These are phyloP conservation scores for Pygmarrhopalites habei DNA, from an alignment of 1,140 invertebrate species.

Conservation along the genomic window DNA sequence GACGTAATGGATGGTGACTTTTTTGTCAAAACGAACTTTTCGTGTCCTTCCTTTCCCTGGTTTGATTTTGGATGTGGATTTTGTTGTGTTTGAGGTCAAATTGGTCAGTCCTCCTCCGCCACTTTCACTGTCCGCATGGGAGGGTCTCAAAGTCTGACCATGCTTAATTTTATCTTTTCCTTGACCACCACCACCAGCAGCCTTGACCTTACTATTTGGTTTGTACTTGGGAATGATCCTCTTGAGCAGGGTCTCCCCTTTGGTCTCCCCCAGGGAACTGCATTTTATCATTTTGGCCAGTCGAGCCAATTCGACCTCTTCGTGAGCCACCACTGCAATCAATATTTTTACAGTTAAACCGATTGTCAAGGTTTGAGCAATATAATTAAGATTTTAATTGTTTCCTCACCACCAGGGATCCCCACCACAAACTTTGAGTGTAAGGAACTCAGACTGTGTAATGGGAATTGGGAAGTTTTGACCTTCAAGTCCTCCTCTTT, in stretches of 20 bases:
- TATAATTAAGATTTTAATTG: background rate
- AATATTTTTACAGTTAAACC: background rate
- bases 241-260: background rate
- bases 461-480: background rate
- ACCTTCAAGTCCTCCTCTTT: no score
- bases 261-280: background rate
- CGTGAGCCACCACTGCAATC: background rate
- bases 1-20: slow-evolving; percentile 12
- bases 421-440: background rate
- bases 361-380: background rate
- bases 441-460: background rate
- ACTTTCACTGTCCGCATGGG: background rate
- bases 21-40: slow-evolving; percentile 14
- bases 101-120: no score
- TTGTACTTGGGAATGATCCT: slow-evolving; percentile 9
- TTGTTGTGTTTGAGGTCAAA: background rate
- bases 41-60: background rate
- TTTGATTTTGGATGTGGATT: background rate
- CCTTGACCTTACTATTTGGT: slow-evolving; percentile 8
- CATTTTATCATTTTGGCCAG: background rate
- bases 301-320: background rate
- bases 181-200: background rate
- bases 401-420: background rate
- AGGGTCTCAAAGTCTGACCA: background rate
- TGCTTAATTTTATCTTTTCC: background rate